Evolutionary conservation across 2,797 vertebrate genomes (phyloP).

Genomic region (Chelon labrosus): DNA sequence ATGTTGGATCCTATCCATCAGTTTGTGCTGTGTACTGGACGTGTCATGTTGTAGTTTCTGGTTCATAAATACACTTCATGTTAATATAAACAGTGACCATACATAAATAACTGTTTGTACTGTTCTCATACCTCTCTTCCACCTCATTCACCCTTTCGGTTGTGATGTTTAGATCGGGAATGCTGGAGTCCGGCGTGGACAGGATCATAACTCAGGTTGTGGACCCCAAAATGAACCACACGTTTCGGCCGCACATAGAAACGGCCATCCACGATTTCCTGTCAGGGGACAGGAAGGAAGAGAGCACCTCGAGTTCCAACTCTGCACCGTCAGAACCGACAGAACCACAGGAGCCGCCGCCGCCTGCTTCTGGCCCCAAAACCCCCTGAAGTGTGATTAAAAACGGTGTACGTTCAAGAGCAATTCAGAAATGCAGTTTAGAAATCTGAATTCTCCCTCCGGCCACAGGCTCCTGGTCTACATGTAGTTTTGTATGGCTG

Average conservation of each 20-base stretch:
- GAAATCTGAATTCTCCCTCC: slow-evolving; percentile 11
- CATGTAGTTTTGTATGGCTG: slow-evolving; percentile 18
- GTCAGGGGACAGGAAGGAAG: slow-evolving; percentile 91
- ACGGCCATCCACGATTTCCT: slow-evolving; percentile 97
- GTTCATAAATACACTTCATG: background rate
- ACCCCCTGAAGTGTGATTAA: slow-evolving; percentile 87
- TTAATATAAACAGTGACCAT: too few relatives aligned
- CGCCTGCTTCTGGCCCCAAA: slow-evolving; percentile 84
- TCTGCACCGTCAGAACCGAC: slow-evolving; percentile 80
- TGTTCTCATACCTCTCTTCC: too few relatives aligned
- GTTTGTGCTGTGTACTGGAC: too few relatives aligned
- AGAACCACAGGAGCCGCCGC: slow-evolving; percentile 87
- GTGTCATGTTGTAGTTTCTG: background rate
- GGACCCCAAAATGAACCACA: slow-evolving; percentile 98
- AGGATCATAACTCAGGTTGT: slow-evolving; percentile 99
- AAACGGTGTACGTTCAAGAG: slow-evolving; percentile 1
- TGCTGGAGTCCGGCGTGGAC: slow-evolving; percentile 98
- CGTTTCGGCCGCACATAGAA: slow-evolving; percentile 97
- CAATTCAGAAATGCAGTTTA: slow-evolving; percentile 6
- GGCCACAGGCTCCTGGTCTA: slow-evolving; percentile 35
- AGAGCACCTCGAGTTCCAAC: slow-evolving; percentile 76
- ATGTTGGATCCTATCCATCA: too few relatives aligned
- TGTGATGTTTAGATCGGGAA: slow-evolving; percentile 88
- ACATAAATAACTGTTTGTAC: too few relatives aligned
- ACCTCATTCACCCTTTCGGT: too few relatives aligned